A percentile compares a stretch with the other conserved stretches of the same genome.
Evolutionary conservation across 2,888 invertebrate genomes (phyloP).

Genomic region (Rhamnusium bicolor): DNA sequence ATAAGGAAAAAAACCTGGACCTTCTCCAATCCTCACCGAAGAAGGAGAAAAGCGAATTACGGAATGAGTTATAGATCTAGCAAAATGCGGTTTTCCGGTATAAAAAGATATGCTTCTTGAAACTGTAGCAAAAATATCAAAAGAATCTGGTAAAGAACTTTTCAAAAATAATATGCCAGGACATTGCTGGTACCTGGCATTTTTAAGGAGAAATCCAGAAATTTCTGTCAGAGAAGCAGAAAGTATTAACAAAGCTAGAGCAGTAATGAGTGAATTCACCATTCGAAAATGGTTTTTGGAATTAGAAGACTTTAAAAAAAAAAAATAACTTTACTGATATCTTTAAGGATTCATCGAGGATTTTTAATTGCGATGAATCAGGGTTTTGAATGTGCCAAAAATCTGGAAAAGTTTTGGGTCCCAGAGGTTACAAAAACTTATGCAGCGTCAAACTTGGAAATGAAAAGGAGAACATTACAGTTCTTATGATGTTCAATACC

Average conservation of each 20-base stretch:
- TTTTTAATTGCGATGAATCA: constrained; percentile 63
- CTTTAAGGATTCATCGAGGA: constrained; percentile 52
- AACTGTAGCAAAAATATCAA: background rate
- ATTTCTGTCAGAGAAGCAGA: background rate
- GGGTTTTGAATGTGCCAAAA: constrained; percentile 59
- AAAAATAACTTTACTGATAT: background rate
- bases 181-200: background rate
- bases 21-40: constrained; percentile 1
- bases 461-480: constrained; percentile 48
- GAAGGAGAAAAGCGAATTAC: constrained; percentile 1
- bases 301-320: constrained; percentile 8
- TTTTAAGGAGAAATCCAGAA: background rate
- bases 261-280: background rate
- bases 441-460: constrained; percentile 36
- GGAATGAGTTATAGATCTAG: background rate
- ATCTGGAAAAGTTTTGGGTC: constrained; percentile 44
- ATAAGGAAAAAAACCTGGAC: background rate
- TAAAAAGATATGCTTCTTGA: background rate
- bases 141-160: background rate
- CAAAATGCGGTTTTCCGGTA: constrained; percentile 1
- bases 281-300: constrained; percentile 9
- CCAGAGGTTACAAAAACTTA: constrained; percentile 31
- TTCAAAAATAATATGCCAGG: background rate
- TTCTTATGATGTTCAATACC: constrained; percentile 41
- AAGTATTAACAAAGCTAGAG: background rate